A percentile compares a stretch with the other conserved stretches of the same genome.
These are phyloP conservation scores for Leucophenga varia DNA, from an alignment of 1,140 invertebrate species.

Conservation along the genomic window DNA sequence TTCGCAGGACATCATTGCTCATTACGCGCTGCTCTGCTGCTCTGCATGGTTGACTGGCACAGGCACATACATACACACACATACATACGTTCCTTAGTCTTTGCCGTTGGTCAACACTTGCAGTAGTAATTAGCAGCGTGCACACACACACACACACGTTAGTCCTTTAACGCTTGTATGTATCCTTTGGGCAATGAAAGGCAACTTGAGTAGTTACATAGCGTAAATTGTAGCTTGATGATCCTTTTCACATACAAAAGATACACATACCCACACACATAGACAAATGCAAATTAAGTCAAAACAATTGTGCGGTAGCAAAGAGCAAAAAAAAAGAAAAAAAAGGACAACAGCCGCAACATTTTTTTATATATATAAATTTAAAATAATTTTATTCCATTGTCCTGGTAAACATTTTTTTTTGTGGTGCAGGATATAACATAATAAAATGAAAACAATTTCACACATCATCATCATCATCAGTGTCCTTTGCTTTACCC, in stretches of 20 bases:
- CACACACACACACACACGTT: no score
- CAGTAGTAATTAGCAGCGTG: constrained; percentile 37
- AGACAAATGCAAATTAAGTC: constrained; percentile 46
- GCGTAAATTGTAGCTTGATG: constrained; percentile 23
- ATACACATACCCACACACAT: constrained; percentile 2
- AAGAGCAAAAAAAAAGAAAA: constrained; percentile 9
- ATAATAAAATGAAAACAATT: constrained; percentile 34
- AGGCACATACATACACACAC: constrained; percentile 1
- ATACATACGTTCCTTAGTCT: neutral
- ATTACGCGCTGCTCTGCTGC: no score
- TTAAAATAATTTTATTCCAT: no score
- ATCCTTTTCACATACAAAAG: no score
- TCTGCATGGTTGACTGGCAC: neutral
- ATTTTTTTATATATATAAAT: constrained; percentile 11
- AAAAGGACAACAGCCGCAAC: constrained; percentile 2
- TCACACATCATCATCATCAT: constrained; percentile 25
- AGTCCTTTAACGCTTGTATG: constrained; percentile 11
- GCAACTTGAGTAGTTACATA: no score
- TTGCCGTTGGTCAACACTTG: constrained; percentile 16
- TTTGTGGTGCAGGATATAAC: constrained; percentile 35
- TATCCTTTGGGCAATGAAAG: no score
- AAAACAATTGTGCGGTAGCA: constrained; percentile 41
- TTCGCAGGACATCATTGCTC: no score
- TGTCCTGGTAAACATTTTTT: no score
- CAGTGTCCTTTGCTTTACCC: no score